phyloP scores from a whole-genome alignment of 2,888 invertebrate genomes.

The Chloroclystis v-ata region DNA sequence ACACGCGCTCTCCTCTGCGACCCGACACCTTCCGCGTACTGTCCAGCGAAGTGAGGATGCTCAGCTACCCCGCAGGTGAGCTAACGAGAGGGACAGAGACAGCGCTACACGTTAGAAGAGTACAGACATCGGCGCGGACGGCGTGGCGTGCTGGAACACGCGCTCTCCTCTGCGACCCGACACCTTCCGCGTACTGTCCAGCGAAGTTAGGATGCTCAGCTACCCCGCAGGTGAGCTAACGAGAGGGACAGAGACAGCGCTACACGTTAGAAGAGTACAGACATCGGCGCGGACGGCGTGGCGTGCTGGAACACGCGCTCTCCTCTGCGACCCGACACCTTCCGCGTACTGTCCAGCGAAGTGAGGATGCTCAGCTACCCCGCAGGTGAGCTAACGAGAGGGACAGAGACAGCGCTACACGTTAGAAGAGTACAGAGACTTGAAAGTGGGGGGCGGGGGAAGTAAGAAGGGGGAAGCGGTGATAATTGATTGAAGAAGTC shows the following conservation, averaged over 20 bases:
- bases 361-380: slow-evolving; percentile 83
- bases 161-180: slow-evolving; percentile 59
- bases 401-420: no score
- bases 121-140: slow-evolving; percentile 83
- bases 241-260: no score
- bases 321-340: slow-evolving; percentile 62
- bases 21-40: slow-evolving; percentile 74
- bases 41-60: slow-evolving; percentile 74
- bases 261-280: no score
- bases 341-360: slow-evolving; percentile 79
- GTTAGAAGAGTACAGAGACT: no score
- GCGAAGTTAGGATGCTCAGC: slow-evolving; percentile 79
- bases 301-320: slow-evolving; percentile 85
- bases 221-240: slow-evolving; percentile 81
- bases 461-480: no score
- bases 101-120: no score
- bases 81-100: no score
- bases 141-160: slow-evolving; percentile 87
- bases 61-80: slow-evolving; percentile 82
- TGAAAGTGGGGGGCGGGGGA: slow-evolving; percentile 84
- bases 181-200: slow-evolving; percentile 77
- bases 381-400: slow-evolving; percentile 58
- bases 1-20: slow-evolving; percentile 69
- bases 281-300: slow-evolving; percentile 83
- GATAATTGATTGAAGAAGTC: no score